Conservation (phyloP, 1,140 invertebrate species). For the Sarcophaga peregrina region DNA sequence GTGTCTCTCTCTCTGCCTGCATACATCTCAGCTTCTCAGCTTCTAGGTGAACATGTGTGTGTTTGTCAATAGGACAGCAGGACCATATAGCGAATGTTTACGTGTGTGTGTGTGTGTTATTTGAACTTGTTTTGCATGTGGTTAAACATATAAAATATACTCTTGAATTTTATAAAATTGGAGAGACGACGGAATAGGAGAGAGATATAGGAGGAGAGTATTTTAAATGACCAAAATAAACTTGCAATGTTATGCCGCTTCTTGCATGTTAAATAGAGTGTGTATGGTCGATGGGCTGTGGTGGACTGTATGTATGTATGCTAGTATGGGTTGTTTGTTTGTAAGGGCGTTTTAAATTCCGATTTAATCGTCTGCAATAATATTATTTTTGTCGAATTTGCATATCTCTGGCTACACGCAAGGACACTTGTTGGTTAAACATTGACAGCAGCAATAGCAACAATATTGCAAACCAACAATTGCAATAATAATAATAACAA, state of each 20-base stretch:
- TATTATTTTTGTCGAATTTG: conserved; percentile 46
- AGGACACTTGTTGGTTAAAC: conserved; percentile 50
- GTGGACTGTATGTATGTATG: neutral
- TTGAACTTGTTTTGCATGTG: conserved; percentile 34
- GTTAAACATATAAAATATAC: conserved; percentile 20
- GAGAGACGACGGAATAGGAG: too few species aligned
- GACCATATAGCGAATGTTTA: neutral
- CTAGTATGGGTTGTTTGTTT: neutral
- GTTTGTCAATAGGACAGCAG: neutral
- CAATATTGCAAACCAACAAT: neutral
- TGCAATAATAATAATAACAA: conserved; percentile 5
- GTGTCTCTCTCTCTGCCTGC: neutral
- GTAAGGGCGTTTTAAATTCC: conserved; percentile 34
- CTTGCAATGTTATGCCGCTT: neutral
- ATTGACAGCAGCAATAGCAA: conserved; percentile 44
- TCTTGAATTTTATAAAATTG: neutral
- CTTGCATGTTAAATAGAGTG: too few species aligned
- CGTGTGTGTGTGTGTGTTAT: conserved; percentile 15
- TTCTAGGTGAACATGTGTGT: neutral
- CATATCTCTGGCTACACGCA: conserved; percentile 45
- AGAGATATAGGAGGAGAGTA: neutral
- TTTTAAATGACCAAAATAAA: conserved; percentile 13
- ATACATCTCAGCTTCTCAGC: too few species aligned
- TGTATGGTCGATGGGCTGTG: too few species aligned
- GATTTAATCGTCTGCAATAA: conserved; percentile 46